phyloP scores from a whole-genome alignment of 2,113 vertebrate genomes.

The Pogonocichla stellata region DNA sequence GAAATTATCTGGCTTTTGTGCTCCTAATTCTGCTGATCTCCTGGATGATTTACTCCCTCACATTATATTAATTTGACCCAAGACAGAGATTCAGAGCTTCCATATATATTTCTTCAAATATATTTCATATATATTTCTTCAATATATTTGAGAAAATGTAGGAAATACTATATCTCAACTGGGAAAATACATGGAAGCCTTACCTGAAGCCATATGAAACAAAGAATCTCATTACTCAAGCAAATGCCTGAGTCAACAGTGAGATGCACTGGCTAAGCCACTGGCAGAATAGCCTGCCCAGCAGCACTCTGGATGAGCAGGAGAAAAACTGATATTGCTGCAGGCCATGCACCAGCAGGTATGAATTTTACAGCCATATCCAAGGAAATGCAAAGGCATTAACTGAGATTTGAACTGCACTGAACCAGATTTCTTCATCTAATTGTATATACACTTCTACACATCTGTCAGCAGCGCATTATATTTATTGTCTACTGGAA shows the following conservation, averaged over 20 bases:
- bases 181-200: neutral
- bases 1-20: neutral
- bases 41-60: neutral
- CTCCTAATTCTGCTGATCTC: neutral
- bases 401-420: neutral
- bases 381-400: constrained; percentile 13
- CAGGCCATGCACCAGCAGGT: neutral
- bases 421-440: neutral
- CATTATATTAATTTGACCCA: neutral
- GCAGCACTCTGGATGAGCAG: neutral
- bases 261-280: neutral
- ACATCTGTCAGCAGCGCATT: constrained; percentile 15
- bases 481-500: constrained; percentile 30
- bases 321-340: neutral
- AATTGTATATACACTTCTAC: neutral
- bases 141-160: neutral
- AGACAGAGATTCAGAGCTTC: neutral
- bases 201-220: neutral
- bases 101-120: too few relatives aligned
- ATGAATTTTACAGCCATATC: neutral
- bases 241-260: neutral
- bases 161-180: neutral
- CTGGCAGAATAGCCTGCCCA: neutral
- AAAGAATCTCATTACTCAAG: neutral
- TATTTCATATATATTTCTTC: too few relatives aligned